Evolutionary conservation across 2,797 vertebrate genomes (phyloP).

Genomic region (Rhodeus uyekii): DNA sequence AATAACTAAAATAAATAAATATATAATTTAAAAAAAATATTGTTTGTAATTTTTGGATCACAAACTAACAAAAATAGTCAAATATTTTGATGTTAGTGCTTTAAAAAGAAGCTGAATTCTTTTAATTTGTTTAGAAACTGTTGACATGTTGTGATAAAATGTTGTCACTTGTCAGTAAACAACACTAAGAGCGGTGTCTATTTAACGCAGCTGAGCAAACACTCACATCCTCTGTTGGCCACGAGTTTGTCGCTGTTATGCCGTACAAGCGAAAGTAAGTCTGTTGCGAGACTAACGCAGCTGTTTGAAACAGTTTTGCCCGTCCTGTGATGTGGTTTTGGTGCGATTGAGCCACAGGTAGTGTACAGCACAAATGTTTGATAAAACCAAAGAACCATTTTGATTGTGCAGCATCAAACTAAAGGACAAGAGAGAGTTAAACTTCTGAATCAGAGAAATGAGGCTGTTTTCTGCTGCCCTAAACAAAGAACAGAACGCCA

Average conservation of each 20-base stretch:
- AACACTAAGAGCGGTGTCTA: not conserved
- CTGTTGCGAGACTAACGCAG: not conserved
- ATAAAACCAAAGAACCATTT: not conserved
- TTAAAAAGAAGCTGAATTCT: too few species aligned
- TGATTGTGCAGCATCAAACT: not conserved
- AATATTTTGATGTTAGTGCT: too few species aligned
- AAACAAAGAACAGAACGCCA: constrained; percentile 37
- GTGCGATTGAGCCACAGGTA: not conserved
- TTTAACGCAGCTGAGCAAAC: constrained; percentile 68
- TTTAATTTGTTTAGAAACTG: not conserved
- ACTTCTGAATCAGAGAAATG: constrained; percentile 1
- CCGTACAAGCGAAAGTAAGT: not conserved
- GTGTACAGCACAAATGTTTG: not conserved
- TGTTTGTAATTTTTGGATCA: not conserved
- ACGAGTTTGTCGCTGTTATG: not conserved
- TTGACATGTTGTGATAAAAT: not conserved
- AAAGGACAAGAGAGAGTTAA: not conserved
- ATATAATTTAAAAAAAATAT: not conserved
- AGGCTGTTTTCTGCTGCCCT: not conserved
- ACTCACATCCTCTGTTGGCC: constrained; percentile 22
- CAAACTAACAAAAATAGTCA: not conserved
- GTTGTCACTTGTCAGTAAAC: not conserved
- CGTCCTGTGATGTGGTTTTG: not conserved
- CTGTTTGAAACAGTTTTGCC: not conserved
- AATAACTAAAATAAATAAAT: not conserved